A percentile compares a stretch with the other conserved stretches of the same genome.
Evolutionary conservation across 23 tunicate species (phyloP).

Genomic region (Styela plicata): DNA sequence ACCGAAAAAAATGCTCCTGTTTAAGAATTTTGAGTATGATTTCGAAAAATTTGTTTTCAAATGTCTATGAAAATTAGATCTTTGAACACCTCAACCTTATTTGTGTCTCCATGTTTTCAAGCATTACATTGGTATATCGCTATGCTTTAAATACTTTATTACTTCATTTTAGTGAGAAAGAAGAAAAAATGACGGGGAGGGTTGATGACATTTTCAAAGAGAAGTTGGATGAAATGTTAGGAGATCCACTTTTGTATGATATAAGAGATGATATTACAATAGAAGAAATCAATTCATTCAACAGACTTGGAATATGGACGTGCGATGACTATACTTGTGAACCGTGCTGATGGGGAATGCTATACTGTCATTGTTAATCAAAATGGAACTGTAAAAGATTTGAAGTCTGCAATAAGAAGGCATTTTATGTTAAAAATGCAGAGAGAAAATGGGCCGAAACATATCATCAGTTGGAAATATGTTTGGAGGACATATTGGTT

Average conservation of each 20-base stretch:
- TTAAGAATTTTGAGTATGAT: too few species aligned
- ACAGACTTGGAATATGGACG: conserved; percentile 80
- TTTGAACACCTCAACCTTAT: too few species aligned
- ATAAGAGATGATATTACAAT: conserved; percentile 46
- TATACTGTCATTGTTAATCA: conserved; percentile 61
- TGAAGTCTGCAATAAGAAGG: conserved; percentile 63
- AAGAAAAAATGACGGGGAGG: background rate
- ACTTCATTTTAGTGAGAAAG: too few species aligned
- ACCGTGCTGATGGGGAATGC: conserved; percentile 55
- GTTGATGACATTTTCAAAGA: conserved; percentile 10
- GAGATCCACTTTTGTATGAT: conserved; percentile 73
- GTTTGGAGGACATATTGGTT: conserved; percentile 86
- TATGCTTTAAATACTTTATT: too few species aligned
- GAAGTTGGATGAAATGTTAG: conserved; percentile 71
- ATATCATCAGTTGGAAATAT: conserved; percentile 74
- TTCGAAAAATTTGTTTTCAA: too few species aligned
- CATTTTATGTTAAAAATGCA: conserved; percentile 50
- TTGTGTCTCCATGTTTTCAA: too few species aligned
- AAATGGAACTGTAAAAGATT: conserved; percentile 49
- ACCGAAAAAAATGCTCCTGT: too few species aligned
- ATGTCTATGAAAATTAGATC: too few species aligned
- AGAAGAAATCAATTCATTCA: conserved; percentile 58
- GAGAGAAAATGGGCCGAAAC: conserved; percentile 22
- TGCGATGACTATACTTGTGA: conserved; percentile 70
- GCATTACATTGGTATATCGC: too few species aligned